phyloP scores from a whole-genome alignment of 1,140 invertebrate genomes.

The Pseudomyrmex pallidus region DNA sequence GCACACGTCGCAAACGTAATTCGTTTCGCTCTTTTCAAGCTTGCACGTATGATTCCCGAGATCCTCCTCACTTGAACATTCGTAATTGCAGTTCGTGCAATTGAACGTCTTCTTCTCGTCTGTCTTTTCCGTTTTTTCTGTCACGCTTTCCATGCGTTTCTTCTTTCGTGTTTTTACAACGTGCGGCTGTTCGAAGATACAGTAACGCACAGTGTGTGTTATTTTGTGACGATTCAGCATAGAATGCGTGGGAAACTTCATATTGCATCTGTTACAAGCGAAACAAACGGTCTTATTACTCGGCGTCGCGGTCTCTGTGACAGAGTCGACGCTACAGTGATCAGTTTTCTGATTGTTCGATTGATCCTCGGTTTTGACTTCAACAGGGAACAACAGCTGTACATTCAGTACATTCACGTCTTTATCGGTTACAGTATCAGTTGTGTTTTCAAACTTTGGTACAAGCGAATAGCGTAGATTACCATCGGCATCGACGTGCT shows the following conservation, averaged over 20 bases:
- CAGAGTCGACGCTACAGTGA: too few relatives aligned
- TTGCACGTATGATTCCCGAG: slow-evolving; percentile 33
- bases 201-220: slow-evolving; percentile 53
- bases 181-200: slow-evolving; percentile 29
- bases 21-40: slow-evolving; percentile 11
- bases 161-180: slow-evolving; percentile 8
- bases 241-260: slow-evolving; percentile 76
- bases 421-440: not conserved
- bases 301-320: not conserved
- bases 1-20: slow-evolving; percentile 60
- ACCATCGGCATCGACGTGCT: slow-evolving; percentile 48
- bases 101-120: not conserved
- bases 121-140: not conserved
- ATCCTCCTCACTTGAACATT: not conserved
- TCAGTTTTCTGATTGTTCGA: not conserved
- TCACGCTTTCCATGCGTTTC: slow-evolving; percentile 9
- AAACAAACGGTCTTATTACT: slow-evolving; percentile 5
- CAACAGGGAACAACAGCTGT: not conserved
- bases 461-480: slow-evolving; percentile 60
- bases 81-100: slow-evolving; percentile 18
- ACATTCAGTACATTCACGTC: not conserved
- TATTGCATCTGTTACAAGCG: slow-evolving; percentile 75
- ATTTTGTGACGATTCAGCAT: slow-evolving; percentile 78
- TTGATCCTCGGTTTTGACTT: slow-evolving; percentile 21
- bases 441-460: slow-evolving; percentile 3